A percentile compares a stretch with the other conserved stretches of the same genome.
Evolutionary conservation across 1,140 invertebrate species (phyloP).

Genomic region (Metopolophium dirhodum): DNA sequence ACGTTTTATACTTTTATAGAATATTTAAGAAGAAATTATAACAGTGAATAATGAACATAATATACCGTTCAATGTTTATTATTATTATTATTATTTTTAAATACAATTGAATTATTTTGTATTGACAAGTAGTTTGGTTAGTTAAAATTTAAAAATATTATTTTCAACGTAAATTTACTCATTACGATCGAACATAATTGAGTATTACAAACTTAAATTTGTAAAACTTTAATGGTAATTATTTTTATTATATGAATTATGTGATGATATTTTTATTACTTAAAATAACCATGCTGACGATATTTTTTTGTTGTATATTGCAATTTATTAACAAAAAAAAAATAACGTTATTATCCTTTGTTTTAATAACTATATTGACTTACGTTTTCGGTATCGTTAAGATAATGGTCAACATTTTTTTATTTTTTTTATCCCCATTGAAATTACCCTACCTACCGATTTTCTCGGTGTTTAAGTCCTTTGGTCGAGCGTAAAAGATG

Average conservation of each 20-base stretch:
- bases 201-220: not conserved
- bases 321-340: not conserved
- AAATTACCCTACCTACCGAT: slow-evolving; percentile 9
- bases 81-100: not conserved
- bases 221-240: not conserved
- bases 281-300: not conserved
- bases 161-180: not conserved
- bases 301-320: not conserved
- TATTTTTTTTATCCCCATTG: not conserved
- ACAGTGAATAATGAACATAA: not conserved
- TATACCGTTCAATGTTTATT: not conserved
- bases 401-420: not conserved
- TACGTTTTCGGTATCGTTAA: not conserved
- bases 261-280: not conserved
- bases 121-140: not conserved
- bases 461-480: slow-evolving; percentile 38
- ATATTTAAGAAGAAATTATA: not conserved
- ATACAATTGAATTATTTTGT: not conserved
- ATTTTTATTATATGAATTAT: not conserved
- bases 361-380: not conserved
- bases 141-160: not conserved
- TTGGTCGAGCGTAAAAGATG: not conserved
- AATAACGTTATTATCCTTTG: not conserved
- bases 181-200: not conserved
- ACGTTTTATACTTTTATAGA: not conserved